Evolutionary conservation across 2,113 vertebrate species (phyloP).

Genomic region (Vicugna pacos): DNA sequence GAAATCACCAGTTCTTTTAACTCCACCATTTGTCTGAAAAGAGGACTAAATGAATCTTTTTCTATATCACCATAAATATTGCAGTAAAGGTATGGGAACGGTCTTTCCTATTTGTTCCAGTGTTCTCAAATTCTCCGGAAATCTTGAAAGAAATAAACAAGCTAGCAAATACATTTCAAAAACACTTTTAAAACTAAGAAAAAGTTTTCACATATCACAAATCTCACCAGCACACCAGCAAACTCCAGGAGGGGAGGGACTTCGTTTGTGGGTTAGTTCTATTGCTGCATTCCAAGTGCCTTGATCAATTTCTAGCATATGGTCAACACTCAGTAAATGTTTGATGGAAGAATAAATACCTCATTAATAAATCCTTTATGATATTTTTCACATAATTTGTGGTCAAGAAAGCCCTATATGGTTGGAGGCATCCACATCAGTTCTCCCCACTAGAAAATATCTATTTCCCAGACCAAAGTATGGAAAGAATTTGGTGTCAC

Average conservation of each 20-base stretch:
- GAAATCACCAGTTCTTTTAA: neutral
- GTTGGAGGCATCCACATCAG: neutral
- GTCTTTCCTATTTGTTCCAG: neutral
- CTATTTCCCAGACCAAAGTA: neutral
- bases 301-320: neutral
- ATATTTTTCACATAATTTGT: neutral
- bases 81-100: neutral
- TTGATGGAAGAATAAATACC: neutral
- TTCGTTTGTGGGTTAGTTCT: neutral
- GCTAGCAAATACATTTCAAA: neutral
- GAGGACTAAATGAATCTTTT: neutral
- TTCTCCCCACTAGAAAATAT: neutral
- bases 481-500: neutral
- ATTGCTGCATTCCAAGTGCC: neutral
- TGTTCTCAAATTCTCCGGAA: conserved; percentile 5
- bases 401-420: neutral
- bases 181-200: neutral
- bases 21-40: neutral
- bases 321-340: neutral
- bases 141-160: conserved; percentile 13
- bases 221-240: neutral
- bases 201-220: neutral
- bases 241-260: neutral
- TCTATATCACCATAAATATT: neutral
- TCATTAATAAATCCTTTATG: neutral